Conservation (phyloP, 2,888 invertebrate species). For the Aproaerema taeniolella region DNA sequence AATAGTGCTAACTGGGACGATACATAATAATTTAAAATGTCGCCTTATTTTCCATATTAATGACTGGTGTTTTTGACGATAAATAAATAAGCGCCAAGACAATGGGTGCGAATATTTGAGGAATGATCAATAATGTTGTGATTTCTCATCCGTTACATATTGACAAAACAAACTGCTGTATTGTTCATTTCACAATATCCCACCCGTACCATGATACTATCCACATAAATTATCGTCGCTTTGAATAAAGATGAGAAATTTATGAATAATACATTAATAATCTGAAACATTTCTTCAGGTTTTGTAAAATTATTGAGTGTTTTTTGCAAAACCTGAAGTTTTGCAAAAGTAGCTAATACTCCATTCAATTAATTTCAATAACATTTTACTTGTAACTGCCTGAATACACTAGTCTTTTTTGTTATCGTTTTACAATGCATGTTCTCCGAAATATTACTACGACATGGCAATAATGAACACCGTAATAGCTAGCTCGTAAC, state of each 20-base stretch:
- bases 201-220: slow-evolving; percentile 12
- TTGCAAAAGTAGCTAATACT: too few relatives aligned
- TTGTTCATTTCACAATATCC: slow-evolving; percentile 11
- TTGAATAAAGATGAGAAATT: too few relatives aligned
- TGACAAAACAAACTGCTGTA: slow-evolving; percentile 40
- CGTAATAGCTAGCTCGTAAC: too few relatives aligned
- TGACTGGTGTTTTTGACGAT: neutral
- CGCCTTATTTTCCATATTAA: too few relatives aligned
- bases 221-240: neutral
- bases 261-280: neutral
- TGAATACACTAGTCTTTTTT: too few relatives aligned
- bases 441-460: too few relatives aligned
- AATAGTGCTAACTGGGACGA: too few relatives aligned
- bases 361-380: neutral
- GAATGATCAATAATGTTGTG: slow-evolving; percentile 38
- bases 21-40: too few relatives aligned
- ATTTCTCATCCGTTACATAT: slow-evolving; percentile 34
- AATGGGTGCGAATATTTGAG: slow-evolving; percentile 38
- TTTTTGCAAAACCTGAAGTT: neutral
- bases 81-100: slow-evolving; percentile 18
- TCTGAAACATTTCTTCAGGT: neutral
- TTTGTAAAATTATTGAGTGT: neutral
- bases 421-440: too few relatives aligned
- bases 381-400: too few relatives aligned
- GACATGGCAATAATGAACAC: too few relatives aligned